Percentiles rank a stretch among this genome's conserved stretches.
Evolutionary conservation across 2,888 invertebrate species (phyloP).

Genomic region (Labia minor): DNA sequence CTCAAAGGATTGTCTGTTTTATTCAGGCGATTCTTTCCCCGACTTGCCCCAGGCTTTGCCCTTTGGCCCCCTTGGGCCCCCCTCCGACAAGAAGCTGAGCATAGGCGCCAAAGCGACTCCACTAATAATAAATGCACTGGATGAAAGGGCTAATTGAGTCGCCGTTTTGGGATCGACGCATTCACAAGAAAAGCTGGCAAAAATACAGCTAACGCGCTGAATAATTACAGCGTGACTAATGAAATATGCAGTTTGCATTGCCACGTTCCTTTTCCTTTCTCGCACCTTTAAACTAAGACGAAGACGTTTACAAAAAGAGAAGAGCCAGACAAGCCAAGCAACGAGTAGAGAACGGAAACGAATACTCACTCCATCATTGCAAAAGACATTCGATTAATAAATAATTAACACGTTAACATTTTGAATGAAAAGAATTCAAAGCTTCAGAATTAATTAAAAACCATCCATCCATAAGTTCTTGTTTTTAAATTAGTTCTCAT

Average conservation of each 20-base stretch:
- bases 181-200: slow-evolving; percentile 21
- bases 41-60: not conserved
- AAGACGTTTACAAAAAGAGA: not conserved
- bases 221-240: slow-evolving; percentile 24
- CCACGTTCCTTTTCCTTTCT: slow-evolving; percentile 13
- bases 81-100: not conserved
- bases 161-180: slow-evolving; percentile 26
- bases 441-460: too few species aligned
- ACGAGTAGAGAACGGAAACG: too few species aligned
- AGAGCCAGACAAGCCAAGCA: too few species aligned
- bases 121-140: slow-evolving; percentile 16
- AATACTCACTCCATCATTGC: too few species aligned
- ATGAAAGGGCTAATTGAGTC: slow-evolving; percentile 27
- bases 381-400: too few species aligned
- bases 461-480: too few species aligned
- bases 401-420: too few species aligned
- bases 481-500: too few species aligned
- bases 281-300: not conserved
- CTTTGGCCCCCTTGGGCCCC: not conserved
- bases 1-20: slow-evolving; percentile 5
- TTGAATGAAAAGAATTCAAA: too few species aligned
- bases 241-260: slow-evolving; percentile 24
- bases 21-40: not conserved
- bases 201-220: slow-evolving; percentile 20
- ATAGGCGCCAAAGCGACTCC: slow-evolving; percentile 5